Conservation (phyloP, 2,888 invertebrate species). For the Catocala fraxini region DNA sequence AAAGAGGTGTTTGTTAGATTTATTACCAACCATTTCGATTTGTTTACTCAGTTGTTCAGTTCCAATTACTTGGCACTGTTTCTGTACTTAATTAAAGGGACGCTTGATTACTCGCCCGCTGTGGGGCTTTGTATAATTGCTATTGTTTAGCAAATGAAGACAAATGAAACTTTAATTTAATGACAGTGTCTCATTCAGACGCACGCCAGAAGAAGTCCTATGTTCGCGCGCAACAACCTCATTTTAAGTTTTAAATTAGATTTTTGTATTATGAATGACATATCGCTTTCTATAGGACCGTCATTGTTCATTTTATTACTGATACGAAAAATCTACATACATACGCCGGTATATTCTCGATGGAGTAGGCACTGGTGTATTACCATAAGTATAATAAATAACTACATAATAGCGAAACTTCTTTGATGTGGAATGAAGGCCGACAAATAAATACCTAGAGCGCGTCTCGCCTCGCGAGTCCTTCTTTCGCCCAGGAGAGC, state of each 20-base stretch:
- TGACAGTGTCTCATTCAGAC: constrained; percentile 85
- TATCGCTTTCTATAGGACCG: constrained; percentile 13
- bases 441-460: too few species aligned
- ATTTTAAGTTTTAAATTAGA: constrained; percentile 73
- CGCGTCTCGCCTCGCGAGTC: too few species aligned
- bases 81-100: constrained; percentile 88
- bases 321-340: too few species aligned
- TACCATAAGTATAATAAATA: too few species aligned
- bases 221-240: constrained; percentile 68
- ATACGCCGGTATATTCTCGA: too few species aligned
- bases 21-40: constrained; percentile 87
- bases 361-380: too few species aligned
- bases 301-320: too few species aligned
- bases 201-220: constrained; percentile 73
- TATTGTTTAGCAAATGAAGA: constrained; percentile 88
- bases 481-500: too few species aligned
- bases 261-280: constrained; percentile 50
- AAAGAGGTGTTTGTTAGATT: constrained; percentile 86
- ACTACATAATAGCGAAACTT: too few species aligned
- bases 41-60: constrained; percentile 88
- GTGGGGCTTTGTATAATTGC: constrained; percentile 87
- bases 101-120: constrained; percentile 87
- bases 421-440: too few species aligned
- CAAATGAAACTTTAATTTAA: constrained; percentile 88
- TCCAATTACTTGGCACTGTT: constrained; percentile 88